Conservation (phyloP, 2,797 vertebrate species). For the Coreius guichenoti region DNA sequence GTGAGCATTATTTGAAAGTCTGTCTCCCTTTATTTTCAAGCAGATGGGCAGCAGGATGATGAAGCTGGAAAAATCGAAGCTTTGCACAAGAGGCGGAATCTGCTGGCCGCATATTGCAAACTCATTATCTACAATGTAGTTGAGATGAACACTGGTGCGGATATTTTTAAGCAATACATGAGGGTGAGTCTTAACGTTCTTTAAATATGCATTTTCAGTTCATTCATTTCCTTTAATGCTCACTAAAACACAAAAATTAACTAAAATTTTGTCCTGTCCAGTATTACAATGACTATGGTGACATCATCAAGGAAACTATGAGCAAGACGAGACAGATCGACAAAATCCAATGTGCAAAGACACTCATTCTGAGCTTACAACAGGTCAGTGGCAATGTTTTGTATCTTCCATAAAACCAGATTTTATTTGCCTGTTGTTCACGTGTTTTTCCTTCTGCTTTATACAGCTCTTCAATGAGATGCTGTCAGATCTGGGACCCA, state of each 20-base stretch:
- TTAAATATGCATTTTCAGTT: conserved; percentile 37
- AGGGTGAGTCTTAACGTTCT: conserved; percentile 78
- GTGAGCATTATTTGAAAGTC: not conserved
- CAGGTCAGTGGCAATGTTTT: conserved; percentile 82
- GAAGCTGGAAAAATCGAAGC: conserved; percentile 99
- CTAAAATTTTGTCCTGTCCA: conserved; percentile 59
- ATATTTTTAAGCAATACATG: conserved; percentile 99
- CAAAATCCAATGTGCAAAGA: conserved; percentile 99
- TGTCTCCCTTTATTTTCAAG: conserved; percentile 10
- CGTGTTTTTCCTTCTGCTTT: not conserved
- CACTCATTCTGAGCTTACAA: conserved; percentile 97
- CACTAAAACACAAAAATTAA: not conserved
- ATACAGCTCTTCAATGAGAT: conserved; percentile 96
- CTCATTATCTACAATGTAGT: conserved; percentile 99
- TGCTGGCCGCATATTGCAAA: conserved; percentile 97
- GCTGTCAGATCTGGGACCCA: conserved; percentile 95
- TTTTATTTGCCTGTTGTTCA: not conserved
- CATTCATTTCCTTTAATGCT: not conserved
- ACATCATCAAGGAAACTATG: conserved; percentile 99
- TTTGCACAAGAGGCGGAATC: conserved; percentile 97
- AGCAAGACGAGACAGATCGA: conserved; percentile 99
- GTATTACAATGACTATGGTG: conserved; percentile 99
- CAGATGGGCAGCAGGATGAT: conserved; percentile 97
- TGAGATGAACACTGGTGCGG: conserved; percentile 98
- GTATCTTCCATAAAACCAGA: not conserved